A percentile compares a stretch with the other conserved stretches of the same genome.
Conservation (phyloP, 1,140 invertebrate genomes). For the Leptopilina clavipes region DNA sequence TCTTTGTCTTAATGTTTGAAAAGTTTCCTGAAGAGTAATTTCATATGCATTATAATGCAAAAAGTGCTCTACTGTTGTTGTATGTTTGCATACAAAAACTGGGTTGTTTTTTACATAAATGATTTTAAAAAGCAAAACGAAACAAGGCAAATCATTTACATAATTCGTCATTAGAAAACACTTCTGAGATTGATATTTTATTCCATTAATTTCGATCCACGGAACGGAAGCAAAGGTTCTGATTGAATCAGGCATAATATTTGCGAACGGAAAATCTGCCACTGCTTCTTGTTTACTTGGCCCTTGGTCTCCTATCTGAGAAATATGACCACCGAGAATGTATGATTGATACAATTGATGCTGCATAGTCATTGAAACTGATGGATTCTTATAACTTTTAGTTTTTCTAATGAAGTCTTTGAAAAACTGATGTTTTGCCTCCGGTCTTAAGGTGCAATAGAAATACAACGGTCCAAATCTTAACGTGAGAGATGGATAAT, state of each 20-base stretch:
- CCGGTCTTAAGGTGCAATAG: not conserved
- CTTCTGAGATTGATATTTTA: not conserved
- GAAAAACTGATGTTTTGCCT: not conserved
- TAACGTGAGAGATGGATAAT: not conserved
- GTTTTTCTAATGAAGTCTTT: not conserved
- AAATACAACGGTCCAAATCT: not conserved
- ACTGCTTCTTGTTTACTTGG: not conserved
- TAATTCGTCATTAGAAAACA: not conserved
- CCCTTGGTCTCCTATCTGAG: not conserved
- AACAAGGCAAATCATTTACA: not conserved
- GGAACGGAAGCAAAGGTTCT: no score
- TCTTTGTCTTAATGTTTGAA: not conserved
- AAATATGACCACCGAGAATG: not conserved
- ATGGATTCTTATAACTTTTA: not conserved
- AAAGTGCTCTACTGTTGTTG: not conserved
- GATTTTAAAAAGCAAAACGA: not conserved
- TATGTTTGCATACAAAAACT: not conserved
- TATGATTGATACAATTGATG: not conserved
- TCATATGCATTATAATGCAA: not conserved
- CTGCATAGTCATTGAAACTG: not conserved
- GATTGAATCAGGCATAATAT: no score
- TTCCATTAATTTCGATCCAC: no score
- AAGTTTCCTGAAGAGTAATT: not conserved
- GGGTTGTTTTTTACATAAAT: not conserved
- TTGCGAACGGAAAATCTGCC: not conserved